Base-by-base conservation (phyloP, 2,888 invertebrate genomes). In the Diaphora mendica region DNA sequence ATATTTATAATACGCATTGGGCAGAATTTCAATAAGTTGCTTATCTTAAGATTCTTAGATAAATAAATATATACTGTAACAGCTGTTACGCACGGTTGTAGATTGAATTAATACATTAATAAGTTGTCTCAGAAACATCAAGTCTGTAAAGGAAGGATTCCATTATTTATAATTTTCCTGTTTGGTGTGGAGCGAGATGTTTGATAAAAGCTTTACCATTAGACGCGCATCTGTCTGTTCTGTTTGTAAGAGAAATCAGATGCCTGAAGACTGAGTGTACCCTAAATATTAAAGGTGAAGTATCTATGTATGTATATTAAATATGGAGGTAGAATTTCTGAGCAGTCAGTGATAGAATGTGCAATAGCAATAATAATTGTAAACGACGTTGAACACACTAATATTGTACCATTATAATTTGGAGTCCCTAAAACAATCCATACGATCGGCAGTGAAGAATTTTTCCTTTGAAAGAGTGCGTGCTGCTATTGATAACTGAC, bases 161-260 rank as follows among this genome's bases (percentile, higher is more conserved):
- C 9, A 55, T 55, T 55, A 3, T 55, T 9, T 55, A n/a, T n/a
- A 55, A 55, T n/a, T 55, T 55, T n/a, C n/a, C n/a, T 55, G 51
- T 55, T 55, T 55, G 51, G 51, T 11, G 51, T 51, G 7, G 9
- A 23, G n/a, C 9, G 51, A 55, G 51, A n/a, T 9, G n/a, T 55
- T 55, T n/a, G n/a, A 55, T 55, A 55, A 55, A 55, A 55, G 51
- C 51, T 55, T 55, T 55, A n/a, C n/a, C 51, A 55, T 55, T 55
- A 55, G 51, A 55, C n/a, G 51, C 51, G 68, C 55, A 30, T 51
- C 51, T 42, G 44, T 55, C 35, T 51, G 2, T 51, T 23, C 23
- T 51, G 51, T 55, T 55, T 55, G 9, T 55, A 55, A 23, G 51
- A 55, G 51, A n/a, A n/a, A 55, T 55, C 51, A 55, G 51, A 55